Percentiles rank a stretch among this genome's conserved stretches.
Conservation (phyloP, 92 coral and sea anemone species). For the Bergia puertoricense region DNA sequence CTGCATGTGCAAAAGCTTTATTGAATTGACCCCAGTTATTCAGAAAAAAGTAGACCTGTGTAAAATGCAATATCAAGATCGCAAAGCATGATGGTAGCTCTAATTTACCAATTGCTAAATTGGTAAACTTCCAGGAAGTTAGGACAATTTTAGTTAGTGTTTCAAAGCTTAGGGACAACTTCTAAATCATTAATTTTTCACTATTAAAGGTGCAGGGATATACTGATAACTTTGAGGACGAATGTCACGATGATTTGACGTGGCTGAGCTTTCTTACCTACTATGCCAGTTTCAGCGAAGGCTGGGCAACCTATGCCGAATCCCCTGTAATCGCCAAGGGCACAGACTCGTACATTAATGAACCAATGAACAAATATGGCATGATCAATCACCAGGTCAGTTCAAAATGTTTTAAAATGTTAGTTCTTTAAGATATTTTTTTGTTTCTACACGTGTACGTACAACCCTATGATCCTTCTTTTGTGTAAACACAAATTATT, state of each 20-base stretch:
- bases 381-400: constrained; percentile 85
- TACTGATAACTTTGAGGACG: constrained; percentile 58
- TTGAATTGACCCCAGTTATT: too few species aligned
- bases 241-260: constrained; percentile 48
- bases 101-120: neutral
- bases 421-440: neutral
- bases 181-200: neutral
- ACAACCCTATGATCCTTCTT: too few species aligned
- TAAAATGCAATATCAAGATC: neutral
- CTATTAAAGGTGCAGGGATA: constrained; percentile 78
- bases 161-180: too few species aligned
- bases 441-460: neutral
- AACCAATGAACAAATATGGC: constrained; percentile 71
- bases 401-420: too few species aligned
- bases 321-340: constrained; percentile 68
- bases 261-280: constrained; percentile 62
- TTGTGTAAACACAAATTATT: too few species aligned
- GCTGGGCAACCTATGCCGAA: constrained; percentile 97
- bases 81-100: neutral
- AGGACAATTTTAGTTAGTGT: too few species aligned
- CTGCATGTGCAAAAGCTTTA: too few species aligned
- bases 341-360: constrained; percentile 64
- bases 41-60: neutral
- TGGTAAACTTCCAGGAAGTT: too few species aligned
- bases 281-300: constrained; percentile 84